Evolutionary conservation across 2,888 invertebrate genomes (phyloP).

Genomic region (Acheta domesticus): DNA sequence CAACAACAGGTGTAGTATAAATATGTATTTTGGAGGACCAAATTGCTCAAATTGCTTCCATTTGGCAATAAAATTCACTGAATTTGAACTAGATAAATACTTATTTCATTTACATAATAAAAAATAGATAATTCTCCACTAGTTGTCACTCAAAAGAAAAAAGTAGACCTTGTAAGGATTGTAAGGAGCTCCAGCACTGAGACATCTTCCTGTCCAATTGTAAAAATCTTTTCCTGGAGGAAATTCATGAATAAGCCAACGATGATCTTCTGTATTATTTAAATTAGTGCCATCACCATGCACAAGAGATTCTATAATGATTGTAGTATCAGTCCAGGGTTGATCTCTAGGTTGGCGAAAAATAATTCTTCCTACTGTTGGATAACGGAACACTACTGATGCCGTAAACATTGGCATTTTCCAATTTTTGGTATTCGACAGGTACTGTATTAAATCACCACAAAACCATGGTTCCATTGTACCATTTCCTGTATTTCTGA

Average conservation of each 20-base stretch:
- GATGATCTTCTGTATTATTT: conserved; percentile 54
- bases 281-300: conserved; percentile 80
- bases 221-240: conserved; percentile 84
- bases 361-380: conserved; percentile 78
- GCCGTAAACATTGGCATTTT: conserved; percentile 74
- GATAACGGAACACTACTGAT: conserved; percentile 79
- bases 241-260: conserved; percentile 79
- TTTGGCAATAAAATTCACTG: too few species aligned
- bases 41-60: too few species aligned
- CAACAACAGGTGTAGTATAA: conserved; percentile 26
- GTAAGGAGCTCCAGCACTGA: conserved; percentile 71
- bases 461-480: conserved; percentile 57
- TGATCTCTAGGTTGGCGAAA: conserved; percentile 76
- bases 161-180: conserved; percentile 63
- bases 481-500: neutral
- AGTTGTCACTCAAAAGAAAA: too few species aligned
- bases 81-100: too few species aligned
- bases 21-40: neutral
- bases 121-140: too few species aligned
- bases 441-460: conserved; percentile 62
- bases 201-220: conserved; percentile 82
- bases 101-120: too few species aligned
- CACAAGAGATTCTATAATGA: conserved; percentile 78
- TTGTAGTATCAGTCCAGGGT: conserved; percentile 79
- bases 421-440: conserved; percentile 54